Percentiles rank a stretch among this genome's conserved stretches.
These are phyloP conservation scores for Pungitius pungitius DNA, from an alignment of 2,113 vertebrate genomes.

Conservation along the genomic window DNA sequence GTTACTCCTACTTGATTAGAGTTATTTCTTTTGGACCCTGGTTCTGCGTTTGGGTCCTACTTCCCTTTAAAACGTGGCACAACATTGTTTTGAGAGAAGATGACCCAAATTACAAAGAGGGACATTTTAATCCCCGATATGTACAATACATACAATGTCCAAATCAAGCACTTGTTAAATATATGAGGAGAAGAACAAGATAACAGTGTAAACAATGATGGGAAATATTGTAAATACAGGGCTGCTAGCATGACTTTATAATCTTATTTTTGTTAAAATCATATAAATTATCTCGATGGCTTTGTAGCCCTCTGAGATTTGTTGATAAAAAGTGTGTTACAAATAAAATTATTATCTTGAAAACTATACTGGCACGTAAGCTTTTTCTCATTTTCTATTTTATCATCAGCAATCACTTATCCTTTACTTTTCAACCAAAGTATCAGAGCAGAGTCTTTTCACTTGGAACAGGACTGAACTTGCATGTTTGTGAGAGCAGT, in stretches of 20 bases:
- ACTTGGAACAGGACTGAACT: constrained; percentile 48
- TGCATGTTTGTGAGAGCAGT: constrained; percentile 47
- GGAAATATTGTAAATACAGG: not conserved
- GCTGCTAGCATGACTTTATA: not conserved
- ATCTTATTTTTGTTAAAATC: too few species aligned
- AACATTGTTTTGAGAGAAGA: not conserved
- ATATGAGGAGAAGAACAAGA: not conserved
- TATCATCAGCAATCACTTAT: not conserved
- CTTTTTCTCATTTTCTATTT: not conserved
- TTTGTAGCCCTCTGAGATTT: not conserved
- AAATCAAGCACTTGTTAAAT: not conserved
- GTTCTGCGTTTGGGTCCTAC: too few species aligned
- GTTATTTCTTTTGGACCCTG: too few species aligned
- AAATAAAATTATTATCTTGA: not conserved
- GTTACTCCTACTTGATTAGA: too few species aligned
- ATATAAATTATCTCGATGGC: not conserved
- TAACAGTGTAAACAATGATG: too few species aligned
- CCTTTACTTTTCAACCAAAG: constrained; percentile 11
- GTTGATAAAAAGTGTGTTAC: too few species aligned
- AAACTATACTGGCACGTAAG: not conserved
- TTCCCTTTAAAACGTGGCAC: not conserved
- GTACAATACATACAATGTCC: not conserved
- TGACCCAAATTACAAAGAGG: too few species aligned
- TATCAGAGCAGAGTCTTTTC: constrained; percentile 8
- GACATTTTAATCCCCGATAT: too few species aligned